These are phyloP conservation scores for Diuraphis noxia DNA, from an alignment of 1,140 invertebrate genomes.

Conservation along the genomic window DNA sequence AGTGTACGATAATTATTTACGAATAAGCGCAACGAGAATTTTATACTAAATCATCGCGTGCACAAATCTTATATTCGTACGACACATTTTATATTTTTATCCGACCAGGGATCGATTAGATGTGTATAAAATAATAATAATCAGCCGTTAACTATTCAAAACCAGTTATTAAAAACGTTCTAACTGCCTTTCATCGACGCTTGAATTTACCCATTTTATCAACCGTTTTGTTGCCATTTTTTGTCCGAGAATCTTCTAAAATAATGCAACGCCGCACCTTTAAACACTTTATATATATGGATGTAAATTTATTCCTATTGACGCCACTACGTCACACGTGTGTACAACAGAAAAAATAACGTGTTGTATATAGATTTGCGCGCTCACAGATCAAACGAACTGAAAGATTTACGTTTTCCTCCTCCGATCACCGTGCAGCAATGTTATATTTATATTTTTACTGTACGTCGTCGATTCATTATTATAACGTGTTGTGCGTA, in stretches of 20 bases:
- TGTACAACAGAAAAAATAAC: neutral
- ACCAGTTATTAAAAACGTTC: neutral
- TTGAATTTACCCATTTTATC: neutral
- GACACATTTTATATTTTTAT: neutral
- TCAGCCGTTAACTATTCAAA: neutral
- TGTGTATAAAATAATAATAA: neutral
- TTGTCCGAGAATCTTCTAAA: neutral
- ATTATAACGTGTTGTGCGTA: neutral
- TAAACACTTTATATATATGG: neutral
- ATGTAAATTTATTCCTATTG: neutral
- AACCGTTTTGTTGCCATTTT: neutral
- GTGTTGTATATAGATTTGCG: neutral
- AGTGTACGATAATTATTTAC: neutral
- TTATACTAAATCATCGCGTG: neutral
- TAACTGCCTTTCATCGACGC: neutral
- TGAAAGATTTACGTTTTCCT: slow-evolving; percentile 4
- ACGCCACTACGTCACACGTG: neutral
- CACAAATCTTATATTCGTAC: too few species aligned
- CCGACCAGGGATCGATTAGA: neutral
- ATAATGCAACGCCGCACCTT: neutral
- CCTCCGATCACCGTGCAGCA: neutral
- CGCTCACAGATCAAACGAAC: neutral
- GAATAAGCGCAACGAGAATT: neutral
- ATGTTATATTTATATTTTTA: neutral
- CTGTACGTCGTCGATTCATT: neutral